Conservation (phyloP, 1,140 invertebrate species). For the Ostrea edulis region DNA sequence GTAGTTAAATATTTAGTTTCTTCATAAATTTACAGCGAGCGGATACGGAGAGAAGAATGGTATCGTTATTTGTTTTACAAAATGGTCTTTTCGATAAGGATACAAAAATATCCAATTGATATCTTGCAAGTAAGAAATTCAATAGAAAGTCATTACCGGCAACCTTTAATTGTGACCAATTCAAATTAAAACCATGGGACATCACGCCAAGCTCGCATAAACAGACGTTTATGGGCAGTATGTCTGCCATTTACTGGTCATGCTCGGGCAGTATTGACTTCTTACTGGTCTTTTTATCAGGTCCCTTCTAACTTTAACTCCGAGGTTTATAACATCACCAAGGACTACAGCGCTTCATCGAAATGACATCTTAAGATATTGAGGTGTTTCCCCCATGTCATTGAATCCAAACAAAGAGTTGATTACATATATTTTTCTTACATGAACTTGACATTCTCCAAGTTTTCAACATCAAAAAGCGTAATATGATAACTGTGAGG, state of each 20-base stretch:
- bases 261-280: constrained; percentile 7
- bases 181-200: constrained; percentile 13
- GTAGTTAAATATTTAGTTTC: too few species aligned
- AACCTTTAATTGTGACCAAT: constrained; percentile 32
- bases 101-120: background rate
- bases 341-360: background rate
- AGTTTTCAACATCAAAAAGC: too few species aligned
- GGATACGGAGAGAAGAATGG: too few species aligned
- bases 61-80: background rate
- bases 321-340: background rate
- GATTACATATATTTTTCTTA: background rate
- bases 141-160: background rate
- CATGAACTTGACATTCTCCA: background rate
- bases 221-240: background rate
- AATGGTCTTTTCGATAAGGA: background rate
- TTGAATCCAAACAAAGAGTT: background rate
- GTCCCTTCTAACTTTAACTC: background rate
- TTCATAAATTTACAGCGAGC: too few species aligned
- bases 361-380: background rate
- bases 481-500: too few species aligned
- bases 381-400: background rate
- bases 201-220: constrained; percentile 1
- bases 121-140: background rate
- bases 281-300: background rate
- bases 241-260: background rate